Conservation (phyloP, 2,888 invertebrate genomes). For the Dynastes maya region DNA sequence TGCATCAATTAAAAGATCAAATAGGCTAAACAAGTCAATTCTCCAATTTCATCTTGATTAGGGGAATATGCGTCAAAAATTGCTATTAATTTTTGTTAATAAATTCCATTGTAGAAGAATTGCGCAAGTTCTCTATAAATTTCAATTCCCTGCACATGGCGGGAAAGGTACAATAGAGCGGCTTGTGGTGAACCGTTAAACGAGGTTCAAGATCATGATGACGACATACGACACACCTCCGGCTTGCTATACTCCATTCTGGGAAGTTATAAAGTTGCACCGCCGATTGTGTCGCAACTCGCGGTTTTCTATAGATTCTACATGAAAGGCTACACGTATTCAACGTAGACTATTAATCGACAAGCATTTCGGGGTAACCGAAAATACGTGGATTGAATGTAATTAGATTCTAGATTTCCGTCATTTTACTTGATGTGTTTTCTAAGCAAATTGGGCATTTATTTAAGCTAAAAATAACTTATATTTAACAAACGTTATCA, state of each 20-base stretch:
- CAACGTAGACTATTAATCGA: not conserved
- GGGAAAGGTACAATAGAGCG: not conserved
- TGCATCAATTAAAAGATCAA: constrained; percentile 3
- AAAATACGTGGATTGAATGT: too few species aligned
- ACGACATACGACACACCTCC: constrained; percentile 39
- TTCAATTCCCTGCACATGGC: not conserved
- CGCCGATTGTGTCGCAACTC: not conserved
- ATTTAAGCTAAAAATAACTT: too few species aligned
- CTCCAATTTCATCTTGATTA: not conserved
- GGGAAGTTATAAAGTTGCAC: constrained; percentile 3
- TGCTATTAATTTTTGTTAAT: not conserved
- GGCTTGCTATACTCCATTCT: constrained; percentile 19
- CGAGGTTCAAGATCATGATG: constrained; percentile 38
- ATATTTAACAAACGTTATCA: too few species aligned
- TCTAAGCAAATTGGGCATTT: too few species aligned
- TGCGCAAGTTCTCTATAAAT: constrained; percentile 4
- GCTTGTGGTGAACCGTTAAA: constrained; percentile 22
- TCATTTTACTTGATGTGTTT: too few species aligned
- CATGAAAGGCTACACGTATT: constrained; percentile 25
- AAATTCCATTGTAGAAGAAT: not conserved
- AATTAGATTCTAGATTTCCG: too few species aligned
- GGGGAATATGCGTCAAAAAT: not conserved
- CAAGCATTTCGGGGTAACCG: too few species aligned
- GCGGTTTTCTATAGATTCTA: not conserved
- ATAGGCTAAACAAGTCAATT: not conserved